Conservation (phyloP, 2,113 vertebrate species). For the Oxyura jamaicensis region DNA sequence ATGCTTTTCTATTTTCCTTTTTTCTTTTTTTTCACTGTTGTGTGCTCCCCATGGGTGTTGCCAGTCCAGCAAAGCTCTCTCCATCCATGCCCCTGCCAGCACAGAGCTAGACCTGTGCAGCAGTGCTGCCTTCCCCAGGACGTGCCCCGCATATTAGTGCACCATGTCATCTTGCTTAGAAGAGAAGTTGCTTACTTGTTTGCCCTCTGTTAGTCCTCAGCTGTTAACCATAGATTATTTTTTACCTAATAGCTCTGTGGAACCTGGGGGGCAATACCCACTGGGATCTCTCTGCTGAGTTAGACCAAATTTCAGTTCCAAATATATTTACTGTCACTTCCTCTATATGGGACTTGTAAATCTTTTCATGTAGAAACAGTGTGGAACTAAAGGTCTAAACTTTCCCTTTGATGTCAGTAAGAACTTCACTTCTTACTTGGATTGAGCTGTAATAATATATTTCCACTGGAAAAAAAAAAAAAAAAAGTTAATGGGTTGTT, state of each 20-base stretch:
- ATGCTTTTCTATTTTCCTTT: not conserved
- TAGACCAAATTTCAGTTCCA: slow-evolving; percentile 32
- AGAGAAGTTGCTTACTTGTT: not conserved
- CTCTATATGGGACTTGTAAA: slow-evolving; percentile 50
- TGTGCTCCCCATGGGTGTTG: not conserved
- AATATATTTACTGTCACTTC: slow-evolving; percentile 53
- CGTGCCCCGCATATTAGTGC: fast-evolving
- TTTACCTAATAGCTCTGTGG: not conserved
- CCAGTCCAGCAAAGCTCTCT: not conserved
- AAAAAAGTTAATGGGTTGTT: not conserved
- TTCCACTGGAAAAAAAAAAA: not conserved
- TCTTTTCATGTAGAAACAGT: slow-evolving; percentile 48
- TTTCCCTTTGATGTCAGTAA: slow-evolving; percentile 38
- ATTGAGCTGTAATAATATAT: not conserved
- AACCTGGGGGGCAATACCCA: not conserved
- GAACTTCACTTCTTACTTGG: not conserved
- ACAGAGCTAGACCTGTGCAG: not conserved
- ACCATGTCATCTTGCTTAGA: fast-evolving
- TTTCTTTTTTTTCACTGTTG: not conserved
- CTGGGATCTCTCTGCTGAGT: slow-evolving; percentile 1
- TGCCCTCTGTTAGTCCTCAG: slow-evolving; percentile 30
- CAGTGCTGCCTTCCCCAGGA: not conserved
- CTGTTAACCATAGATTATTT: not conserved
- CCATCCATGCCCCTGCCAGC: not conserved
- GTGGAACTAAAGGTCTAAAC: slow-evolving; percentile 49